Base-by-base conservation (phyloP, 2,797 vertebrate genomes). In the Sarcophilus harrisii region DNA sequence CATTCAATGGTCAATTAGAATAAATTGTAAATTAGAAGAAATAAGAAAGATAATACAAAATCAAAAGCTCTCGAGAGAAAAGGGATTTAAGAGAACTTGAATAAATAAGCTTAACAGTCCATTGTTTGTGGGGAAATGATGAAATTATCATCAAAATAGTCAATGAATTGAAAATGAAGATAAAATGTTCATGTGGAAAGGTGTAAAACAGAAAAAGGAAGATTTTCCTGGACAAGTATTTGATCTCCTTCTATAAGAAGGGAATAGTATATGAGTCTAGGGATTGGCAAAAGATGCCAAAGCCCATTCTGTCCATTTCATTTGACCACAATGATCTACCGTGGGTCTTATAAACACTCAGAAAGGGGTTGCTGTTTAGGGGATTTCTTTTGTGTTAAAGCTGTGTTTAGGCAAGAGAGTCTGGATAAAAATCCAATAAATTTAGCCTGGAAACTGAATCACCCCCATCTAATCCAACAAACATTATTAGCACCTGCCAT, bases 131-230 rank as follows among this genome's bases (percentile, higher is more conserved):
- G 91, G 38, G 38, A 95, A 96, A 97, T 97, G 97, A 96, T 97
- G 94, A 97, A 97, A 98, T 98, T 98, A 98, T 97, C 97, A 98
- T 98, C 96, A 98, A 98, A 97, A 97, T 98, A 97, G 94, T 96
- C 97, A 96, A 96, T 96, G 93, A 96, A 93, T 96, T 95, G 96
- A 97, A 62, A 97, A 95, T 97, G 59, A 96, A 96, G 62, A 92
- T 92, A 94, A 52, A 87, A 93, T 95, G 96, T 98, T 97, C 95
- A 66, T 92, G 91, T 94, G 81, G 95, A 94, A 97, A 97, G 89
- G 93, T 91, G 94, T 97, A 93, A 81, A 27, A 5, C 11, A 87
- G 73, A 87, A 59, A 87, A 59, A 58, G 93, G 92, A 92, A 96
- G 87, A 59, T 24, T 90, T 94, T 91, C 93, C 62, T 94, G 94